Evolutionary conservation across 2,797 vertebrate genomes (phyloP), one percentile per base, ranked within the genome.

Genomic region (Coregonus suidteri): DNA sequence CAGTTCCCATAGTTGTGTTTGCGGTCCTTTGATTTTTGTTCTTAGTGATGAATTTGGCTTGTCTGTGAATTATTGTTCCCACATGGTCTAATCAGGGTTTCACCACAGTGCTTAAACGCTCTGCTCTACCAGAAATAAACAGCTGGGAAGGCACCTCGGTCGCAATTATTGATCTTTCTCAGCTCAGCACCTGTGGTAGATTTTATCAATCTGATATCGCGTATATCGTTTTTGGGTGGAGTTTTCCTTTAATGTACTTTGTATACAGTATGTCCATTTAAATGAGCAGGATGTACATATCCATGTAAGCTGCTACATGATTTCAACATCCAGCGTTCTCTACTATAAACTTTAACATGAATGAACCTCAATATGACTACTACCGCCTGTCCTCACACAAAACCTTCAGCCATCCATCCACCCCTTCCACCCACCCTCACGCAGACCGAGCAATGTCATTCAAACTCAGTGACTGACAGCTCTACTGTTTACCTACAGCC

Each of bases 391-490:
- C 41, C 1, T 47, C 41, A 41, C 41, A 47, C 41, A 47, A 64
- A 25, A 20, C 20, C 6, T 25, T 30, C 62, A 64, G 34, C 15
- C 34, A 18, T 16, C 34, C 31, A 69, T 41, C 18, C 35, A n/a
- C 35, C 16, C 14, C 4, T 75, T 20, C 6, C 41, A 11, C 30
- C 6, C n/a, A 52, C 6, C 30, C 25, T 9, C 41, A 13, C 25
- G 75, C 71, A 73, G 75, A 75, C 75, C 75, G 56, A 73, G 56
- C 34, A 64, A 30, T 51, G 73, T 71, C 78, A 79, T 68, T 86
- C 79, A 85, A 54, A 79, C 9, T 20, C 71, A 5, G 68, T 88
- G 83, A 90, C 78, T 69, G 85, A 81, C 77, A 81, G 75, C 54
- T 81, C 72, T 69, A 71, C 69, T 82, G 79, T 74, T 88, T 77